These are phyloP conservation scores for Tinea semifulvella DNA, from an alignment of 2,888 invertebrate species.

Conservation along the genomic window DNA sequence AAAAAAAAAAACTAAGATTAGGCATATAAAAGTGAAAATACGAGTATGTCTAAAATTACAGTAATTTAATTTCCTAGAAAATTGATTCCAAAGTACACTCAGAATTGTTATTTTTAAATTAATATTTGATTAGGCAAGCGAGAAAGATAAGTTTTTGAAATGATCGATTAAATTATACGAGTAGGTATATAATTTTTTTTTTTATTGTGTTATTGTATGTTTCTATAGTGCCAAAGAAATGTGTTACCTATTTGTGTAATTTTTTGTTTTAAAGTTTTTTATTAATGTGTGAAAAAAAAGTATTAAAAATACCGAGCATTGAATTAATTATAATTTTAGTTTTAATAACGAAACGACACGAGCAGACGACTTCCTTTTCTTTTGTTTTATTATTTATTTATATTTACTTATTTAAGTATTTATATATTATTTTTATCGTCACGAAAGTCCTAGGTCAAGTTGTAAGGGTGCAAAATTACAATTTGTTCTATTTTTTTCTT, in stretches of 20 bases:
- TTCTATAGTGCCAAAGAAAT: conserved; percentile 16
- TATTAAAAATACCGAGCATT: conserved; percentile 40
- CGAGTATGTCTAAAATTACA: too few species aligned
- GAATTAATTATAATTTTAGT: conserved; percentile 23
- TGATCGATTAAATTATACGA: too few species aligned
- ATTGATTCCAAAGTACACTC: too few species aligned
- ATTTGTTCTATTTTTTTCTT: conserved; percentile 31
- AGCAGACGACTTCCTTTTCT: conserved; percentile 48
- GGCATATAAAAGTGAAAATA: too few species aligned
- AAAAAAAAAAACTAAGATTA: too few species aligned
- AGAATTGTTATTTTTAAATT: too few species aligned
- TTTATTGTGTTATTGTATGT: not conserved
- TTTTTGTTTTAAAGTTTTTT: not conserved
- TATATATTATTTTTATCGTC: conserved; percentile 17
- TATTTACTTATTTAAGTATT: not conserved
- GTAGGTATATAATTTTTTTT: too few species aligned
- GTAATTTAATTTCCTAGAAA: too few species aligned
- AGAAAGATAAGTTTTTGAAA: too few species aligned
- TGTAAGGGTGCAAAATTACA: conserved; percentile 39
- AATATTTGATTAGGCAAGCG: too few species aligned
- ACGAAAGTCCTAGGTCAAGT: conserved; percentile 38
- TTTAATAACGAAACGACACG: conserved; percentile 53
- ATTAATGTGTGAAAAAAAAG: conserved; percentile 12
- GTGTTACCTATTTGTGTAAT: conserved; percentile 11
- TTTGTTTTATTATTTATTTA: conserved; percentile 10